A percentile compares a stretch with the other conserved stretches of the same genome.
phyloP scores from a whole-genome alignment of 2,888 invertebrate genomes.

The Noctua comes region DNA sequence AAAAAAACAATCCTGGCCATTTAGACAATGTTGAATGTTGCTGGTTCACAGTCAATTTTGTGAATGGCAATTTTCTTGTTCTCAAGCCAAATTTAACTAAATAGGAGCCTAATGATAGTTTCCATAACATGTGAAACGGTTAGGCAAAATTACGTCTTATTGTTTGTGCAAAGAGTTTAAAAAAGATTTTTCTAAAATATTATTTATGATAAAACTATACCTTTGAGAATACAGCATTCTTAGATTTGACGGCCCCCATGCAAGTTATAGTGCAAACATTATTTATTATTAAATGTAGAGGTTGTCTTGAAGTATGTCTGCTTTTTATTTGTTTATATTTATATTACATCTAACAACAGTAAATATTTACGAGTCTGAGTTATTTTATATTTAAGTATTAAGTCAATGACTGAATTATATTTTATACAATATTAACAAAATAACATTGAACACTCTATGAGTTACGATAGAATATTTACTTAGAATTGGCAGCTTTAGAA shows the following conservation, averaged over 20 bases:
- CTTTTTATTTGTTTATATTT: slow-evolving; percentile 58
- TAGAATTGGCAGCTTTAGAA: slow-evolving; percentile 81
- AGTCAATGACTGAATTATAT: slow-evolving; percentile 67
- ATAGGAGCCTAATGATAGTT: background rate
- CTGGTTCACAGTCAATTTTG: background rate
- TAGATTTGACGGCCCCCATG: slow-evolving; percentile 89
- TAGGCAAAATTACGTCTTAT: background rate
- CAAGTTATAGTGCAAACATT: slow-evolving; percentile 78
- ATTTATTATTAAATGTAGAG: slow-evolving; percentile 47
- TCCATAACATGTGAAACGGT: background rate
- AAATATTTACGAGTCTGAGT: slow-evolving; percentile 69
- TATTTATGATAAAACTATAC: slow-evolving; percentile 70
- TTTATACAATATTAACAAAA: slow-evolving; percentile 62
- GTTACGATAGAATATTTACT: slow-evolving; percentile 72
- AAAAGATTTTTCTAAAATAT: background rate
- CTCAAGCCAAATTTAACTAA: background rate
- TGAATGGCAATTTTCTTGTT: background rate
- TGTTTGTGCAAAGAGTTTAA: background rate
- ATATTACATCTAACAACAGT: slow-evolving; percentile 56
- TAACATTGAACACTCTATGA: slow-evolving; percentile 81
- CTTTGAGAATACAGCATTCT: slow-evolving; percentile 82
- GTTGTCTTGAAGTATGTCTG: slow-evolving; percentile 34
- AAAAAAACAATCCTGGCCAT: background rate
- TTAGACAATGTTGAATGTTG: background rate
- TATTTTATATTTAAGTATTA: slow-evolving; percentile 38